These are phyloP conservation scores for Isaurus tuberculatus DNA, from an alignment of 92 coral and sea anemone species.

Conservation along the genomic window DNA sequence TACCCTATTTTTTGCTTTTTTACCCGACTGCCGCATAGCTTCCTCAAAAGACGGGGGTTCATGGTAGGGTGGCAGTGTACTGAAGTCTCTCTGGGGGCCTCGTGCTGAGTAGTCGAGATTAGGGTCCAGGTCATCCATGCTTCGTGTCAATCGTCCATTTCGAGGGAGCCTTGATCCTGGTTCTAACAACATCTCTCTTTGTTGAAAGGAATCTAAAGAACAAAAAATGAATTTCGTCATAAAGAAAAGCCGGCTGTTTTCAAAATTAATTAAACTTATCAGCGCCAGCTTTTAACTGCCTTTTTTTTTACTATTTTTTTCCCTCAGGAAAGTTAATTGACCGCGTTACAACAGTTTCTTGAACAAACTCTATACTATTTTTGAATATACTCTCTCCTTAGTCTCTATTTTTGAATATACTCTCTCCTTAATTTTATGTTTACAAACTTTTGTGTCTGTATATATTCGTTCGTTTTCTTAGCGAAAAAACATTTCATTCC, in stretches of 20 bases:
- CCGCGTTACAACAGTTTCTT: too few relatives aligned
- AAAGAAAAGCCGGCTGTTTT: neutral
- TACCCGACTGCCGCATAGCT: conserved; percentile 88
- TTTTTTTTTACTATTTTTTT: too few relatives aligned
- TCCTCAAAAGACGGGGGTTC: conserved; percentile 92
- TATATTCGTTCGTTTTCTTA: too few relatives aligned
- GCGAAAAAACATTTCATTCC: too few relatives aligned
- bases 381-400: too few relatives aligned
- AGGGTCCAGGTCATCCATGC: conserved; percentile 77
- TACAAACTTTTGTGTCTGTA: too few relatives aligned
- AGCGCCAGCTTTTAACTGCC: neutral
- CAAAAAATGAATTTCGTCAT: neutral
- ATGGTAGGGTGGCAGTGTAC: conserved; percentile 85
- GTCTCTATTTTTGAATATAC: too few relatives aligned
- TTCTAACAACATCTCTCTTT: conserved; percentile 77
- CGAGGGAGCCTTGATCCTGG: conserved; percentile 86
- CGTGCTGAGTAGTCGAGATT: conserved; percentile 71
- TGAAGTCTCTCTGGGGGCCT: conserved; percentile 84
- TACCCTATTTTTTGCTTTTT: conserved; percentile 70
- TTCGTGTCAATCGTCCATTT: conserved; percentile 78
- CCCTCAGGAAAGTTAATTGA: too few relatives aligned
- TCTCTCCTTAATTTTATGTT: too few relatives aligned
- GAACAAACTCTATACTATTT: too few relatives aligned
- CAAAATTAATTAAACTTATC: neutral
- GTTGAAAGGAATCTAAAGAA: conserved; percentile 77